Base-by-base conservation (phyloP, 1,140 invertebrate genomes). In the Rhagoletis zephyria region DNA sequence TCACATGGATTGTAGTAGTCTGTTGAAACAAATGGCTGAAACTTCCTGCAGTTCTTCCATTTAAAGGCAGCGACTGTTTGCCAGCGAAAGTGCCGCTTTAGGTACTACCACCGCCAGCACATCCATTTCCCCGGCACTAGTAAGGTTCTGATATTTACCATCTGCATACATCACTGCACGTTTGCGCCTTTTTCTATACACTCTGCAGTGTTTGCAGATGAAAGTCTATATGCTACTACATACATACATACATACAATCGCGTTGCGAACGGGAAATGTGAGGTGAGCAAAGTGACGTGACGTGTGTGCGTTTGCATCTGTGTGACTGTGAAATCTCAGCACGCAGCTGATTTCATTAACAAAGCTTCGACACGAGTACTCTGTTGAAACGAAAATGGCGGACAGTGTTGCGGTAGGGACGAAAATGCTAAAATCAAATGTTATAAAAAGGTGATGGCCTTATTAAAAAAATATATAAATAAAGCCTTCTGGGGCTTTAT, bases 311-410 rank as follows among this genome's bases (percentile, higher is more conserved):
- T 77, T 0, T 51, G 45, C 19, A 19, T 74, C 12, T 85, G 51
- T 85, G 30, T 63, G 40, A 16, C 30, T 45, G 63, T 65, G 88
- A 89, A 91, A 90, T 90, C 88, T 89, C 89, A 89, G 81, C 87
- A 61, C 87, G 91, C 90, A 91, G 90, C 88, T 91, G 91, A 91
- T 91, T 91, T 91, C 91, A 91, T 91, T 91, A 91, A 91, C 91
- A 91, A 90, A 89, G 91, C 91, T 91, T 91, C 85, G 86, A 90
- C 89, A 90, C 87, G 56, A 81, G 74, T 48, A 7, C 74, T 16
- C 7, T 19, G 67, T 12, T 56, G 48, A 19, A 81, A 81, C 74
- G 30, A 30, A 30, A 30, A 30, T 30, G 30, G 30, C 30, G 30
- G 30, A 30, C 30, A 30, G 30, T 30, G 30, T 30, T 30, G 30